Percentiles rank a stretch among this genome's conserved stretches.
Conservation (phyloP, 2,888 invertebrate species). For the Cremastinae sp. region DNA sequence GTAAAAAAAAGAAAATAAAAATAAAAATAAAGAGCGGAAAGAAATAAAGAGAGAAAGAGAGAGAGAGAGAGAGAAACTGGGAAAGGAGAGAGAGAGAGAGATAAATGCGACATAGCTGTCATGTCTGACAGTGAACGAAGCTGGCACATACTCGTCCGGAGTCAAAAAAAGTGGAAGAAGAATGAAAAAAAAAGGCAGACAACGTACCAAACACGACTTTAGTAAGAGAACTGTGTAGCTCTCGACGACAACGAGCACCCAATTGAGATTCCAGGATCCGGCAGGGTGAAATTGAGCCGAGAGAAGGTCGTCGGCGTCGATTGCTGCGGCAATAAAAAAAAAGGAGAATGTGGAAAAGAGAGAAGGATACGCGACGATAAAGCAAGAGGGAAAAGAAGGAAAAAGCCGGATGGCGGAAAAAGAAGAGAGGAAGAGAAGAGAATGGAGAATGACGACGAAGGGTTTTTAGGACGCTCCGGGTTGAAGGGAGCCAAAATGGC, state of each 20-base stretch:
- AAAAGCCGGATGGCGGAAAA: background rate
- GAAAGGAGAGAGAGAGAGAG: conserved; percentile 1
- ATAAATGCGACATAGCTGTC: conserved; percentile 52
- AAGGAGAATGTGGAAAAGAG: conserved; percentile 21
- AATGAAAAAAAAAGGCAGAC: background rate
- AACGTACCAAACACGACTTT: background rate
- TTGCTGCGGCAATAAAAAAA: conserved; percentile 54
- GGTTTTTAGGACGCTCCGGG: background rate
- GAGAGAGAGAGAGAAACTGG: conserved; percentile 27
- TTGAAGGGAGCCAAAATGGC: conserved; percentile 18
- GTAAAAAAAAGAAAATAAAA: conserved; percentile 28
- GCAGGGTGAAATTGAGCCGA: conserved; percentile 57
- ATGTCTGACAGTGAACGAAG: conserved; percentile 10
- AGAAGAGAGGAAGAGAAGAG: conserved; percentile 12
- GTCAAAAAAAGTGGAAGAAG: background rate
- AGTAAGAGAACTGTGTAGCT: conserved; percentile 22
- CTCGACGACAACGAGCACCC: conserved; percentile 58
- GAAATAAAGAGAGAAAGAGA: conserved; percentile 32
- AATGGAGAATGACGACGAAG: conserved; percentile 15
- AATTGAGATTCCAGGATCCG: conserved; percentile 60
- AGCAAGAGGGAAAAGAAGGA: conserved; percentile 20
- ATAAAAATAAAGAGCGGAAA: conserved; percentile 8
- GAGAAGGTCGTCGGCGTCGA: conserved; percentile 60
- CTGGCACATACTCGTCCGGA: background rate
- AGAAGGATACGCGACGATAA: conserved; percentile 7